These are phyloP conservation scores for Neosilurus mollespiculum DNA, from an alignment of 2,797 vertebrate genomes.

Conservation along the genomic window DNA sequence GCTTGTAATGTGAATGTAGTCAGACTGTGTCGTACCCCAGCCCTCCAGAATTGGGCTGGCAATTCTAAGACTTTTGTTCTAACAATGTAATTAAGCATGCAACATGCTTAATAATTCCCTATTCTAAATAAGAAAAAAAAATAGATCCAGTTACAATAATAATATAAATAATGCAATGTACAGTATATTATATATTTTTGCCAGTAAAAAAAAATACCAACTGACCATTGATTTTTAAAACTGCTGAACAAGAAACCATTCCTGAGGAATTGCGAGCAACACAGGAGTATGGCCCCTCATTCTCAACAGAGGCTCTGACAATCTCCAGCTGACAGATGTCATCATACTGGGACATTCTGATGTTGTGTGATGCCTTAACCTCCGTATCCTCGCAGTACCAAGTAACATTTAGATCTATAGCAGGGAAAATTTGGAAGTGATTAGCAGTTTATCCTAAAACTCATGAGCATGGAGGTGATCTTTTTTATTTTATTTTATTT, in stretches of 20 bases:
- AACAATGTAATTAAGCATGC: not conserved
- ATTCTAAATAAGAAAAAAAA: not conserved
- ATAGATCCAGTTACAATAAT: not conserved
- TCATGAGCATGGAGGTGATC: too few relatives aligned
- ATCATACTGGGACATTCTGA: constrained; percentile 88
- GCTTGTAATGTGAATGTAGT: constrained; percentile 24
- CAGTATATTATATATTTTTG: not conserved
- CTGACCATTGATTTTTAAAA: constrained; percentile 84
- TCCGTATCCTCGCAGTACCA: constrained; percentile 89
- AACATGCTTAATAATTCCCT: not conserved
- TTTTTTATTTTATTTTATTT: too few relatives aligned
- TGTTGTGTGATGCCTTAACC: constrained; percentile 84
- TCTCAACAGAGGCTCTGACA: constrained; percentile 77
- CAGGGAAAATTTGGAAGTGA: constrained; percentile 49
- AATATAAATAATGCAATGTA: not conserved
- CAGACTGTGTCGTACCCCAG: constrained; percentile 22
- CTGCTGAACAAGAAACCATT: constrained; percentile 85
- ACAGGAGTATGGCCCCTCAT: constrained; percentile 87
- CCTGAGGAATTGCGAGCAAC: constrained; percentile 84
- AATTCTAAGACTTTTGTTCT: not conserved
- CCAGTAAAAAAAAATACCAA: not conserved
- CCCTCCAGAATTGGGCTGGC: constrained; percentile 15
- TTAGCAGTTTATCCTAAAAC: not conserved
- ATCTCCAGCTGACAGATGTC: constrained; percentile 87
- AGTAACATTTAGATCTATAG: constrained; percentile 81